Conservation (phyloP, 2,113 vertebrate species). For the Melanostigma gelatinosum region DNA sequence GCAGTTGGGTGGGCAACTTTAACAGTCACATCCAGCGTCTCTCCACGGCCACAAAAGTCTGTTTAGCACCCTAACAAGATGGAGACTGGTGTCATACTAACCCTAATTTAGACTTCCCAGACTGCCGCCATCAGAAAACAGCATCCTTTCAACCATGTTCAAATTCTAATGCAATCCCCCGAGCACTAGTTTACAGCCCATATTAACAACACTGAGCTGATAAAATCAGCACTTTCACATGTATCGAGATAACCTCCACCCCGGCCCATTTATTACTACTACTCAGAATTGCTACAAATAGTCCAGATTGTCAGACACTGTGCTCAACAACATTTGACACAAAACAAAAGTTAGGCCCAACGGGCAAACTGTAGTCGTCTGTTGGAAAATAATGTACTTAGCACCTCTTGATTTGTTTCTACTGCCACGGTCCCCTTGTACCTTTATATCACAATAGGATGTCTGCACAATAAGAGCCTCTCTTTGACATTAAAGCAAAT, state of each 20-base stretch:
- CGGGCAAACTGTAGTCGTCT: neutral
- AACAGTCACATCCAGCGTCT: neutral
- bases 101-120: neutral
- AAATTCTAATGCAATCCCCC: neutral
- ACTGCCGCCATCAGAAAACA: neutral
- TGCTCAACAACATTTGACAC: too few species aligned
- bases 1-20: too few species aligned
- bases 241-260: neutral
- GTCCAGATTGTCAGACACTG: neutral
- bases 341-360: neutral
- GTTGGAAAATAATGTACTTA: neutral
- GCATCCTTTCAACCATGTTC: neutral
- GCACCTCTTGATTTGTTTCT: neutral
- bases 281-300: neutral
- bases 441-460: neutral
- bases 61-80: neutral
- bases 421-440: neutral
- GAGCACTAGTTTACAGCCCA: neutral
- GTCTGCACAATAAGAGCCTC: neutral
- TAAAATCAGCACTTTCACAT: neutral
- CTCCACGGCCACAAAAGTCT: neutral
- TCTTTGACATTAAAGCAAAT: neutral
- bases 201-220: neutral
- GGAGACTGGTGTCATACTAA: too few species aligned
- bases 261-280: neutral